These are phyloP conservation scores for Pedionomus torquatus DNA, from an alignment of 2,113 vertebrate species.

Conservation along the genomic window DNA sequence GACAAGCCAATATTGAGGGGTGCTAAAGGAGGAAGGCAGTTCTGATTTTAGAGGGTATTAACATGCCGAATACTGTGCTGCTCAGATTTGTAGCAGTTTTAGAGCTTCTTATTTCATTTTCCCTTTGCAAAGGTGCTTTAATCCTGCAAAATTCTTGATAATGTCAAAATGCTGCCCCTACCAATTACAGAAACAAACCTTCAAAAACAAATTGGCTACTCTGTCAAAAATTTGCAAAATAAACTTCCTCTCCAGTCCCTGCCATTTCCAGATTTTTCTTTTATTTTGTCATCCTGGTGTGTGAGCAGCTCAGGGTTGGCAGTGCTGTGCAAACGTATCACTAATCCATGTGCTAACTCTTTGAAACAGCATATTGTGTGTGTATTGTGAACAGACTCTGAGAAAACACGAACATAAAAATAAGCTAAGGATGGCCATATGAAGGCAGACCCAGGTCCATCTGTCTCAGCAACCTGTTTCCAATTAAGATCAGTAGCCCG, in stretches of 20 bases:
- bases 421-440: not conserved
- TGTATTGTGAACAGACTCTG: not conserved
- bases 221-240: slow-evolving; percentile 4
- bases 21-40: not conserved
- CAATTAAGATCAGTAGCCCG: not conserved
- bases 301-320: not conserved
- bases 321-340: not conserved
- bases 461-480: not conserved
- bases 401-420: not conserved
- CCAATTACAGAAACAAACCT: not conserved
- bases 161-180: not conserved
- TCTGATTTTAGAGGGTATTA: not conserved
- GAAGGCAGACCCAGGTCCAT: not conserved
- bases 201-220: not conserved
- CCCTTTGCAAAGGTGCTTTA: not conserved
- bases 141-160: not conserved
- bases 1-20: not conserved
- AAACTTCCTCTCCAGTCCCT: not conserved
- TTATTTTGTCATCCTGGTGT: not conserved
- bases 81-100: not conserved
- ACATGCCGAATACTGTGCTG: not conserved
- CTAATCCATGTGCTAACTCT: not conserved
- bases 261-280: not conserved
- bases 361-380: not conserved
- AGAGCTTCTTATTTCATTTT: not conserved